Evolutionary conservation across 2,113 vertebrate genomes (phyloP).

Genomic region (Cairina moschata): DNA sequence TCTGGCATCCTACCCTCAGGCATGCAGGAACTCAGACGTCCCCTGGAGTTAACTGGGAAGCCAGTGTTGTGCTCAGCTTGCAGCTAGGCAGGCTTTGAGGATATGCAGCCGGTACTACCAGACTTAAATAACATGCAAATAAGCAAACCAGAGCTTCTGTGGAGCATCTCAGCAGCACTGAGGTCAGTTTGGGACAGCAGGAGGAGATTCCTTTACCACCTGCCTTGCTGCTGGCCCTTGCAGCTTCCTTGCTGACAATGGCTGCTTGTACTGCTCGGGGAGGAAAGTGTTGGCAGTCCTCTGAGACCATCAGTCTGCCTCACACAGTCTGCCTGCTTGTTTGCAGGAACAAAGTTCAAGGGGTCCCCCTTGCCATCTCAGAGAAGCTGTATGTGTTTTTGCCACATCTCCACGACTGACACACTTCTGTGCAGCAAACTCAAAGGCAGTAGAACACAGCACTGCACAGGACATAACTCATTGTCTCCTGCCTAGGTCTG

Average conservation of each 20-base stretch:
- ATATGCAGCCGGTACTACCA: not conserved
- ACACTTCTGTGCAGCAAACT: not conserved
- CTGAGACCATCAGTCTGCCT: not conserved
- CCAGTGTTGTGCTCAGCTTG: not conserved
- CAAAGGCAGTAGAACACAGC: not conserved
- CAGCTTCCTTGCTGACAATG: not conserved
- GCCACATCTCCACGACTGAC: not conserved
- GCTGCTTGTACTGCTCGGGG: not conserved
- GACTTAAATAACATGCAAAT: not conserved
- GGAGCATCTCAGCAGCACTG: not conserved
- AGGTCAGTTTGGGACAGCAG: not conserved
- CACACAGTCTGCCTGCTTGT: not conserved
- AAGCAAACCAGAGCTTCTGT: not conserved
- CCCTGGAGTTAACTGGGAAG: not conserved
- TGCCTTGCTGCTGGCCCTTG: not conserved
- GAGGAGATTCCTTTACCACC: not conserved
- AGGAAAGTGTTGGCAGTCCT: not conserved
- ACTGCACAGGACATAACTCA: not conserved
- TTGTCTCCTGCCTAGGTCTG: not conserved
- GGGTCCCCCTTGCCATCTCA: not conserved
- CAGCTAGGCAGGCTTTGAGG: not conserved
- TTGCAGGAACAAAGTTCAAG: not conserved
- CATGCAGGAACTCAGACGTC: rapidly evolving
- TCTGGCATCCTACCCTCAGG: not conserved
- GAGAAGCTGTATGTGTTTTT: not conserved